Conservation (phyloP, 2,797 vertebrate species). For the Cynodonichthys magdalenae region DNA sequence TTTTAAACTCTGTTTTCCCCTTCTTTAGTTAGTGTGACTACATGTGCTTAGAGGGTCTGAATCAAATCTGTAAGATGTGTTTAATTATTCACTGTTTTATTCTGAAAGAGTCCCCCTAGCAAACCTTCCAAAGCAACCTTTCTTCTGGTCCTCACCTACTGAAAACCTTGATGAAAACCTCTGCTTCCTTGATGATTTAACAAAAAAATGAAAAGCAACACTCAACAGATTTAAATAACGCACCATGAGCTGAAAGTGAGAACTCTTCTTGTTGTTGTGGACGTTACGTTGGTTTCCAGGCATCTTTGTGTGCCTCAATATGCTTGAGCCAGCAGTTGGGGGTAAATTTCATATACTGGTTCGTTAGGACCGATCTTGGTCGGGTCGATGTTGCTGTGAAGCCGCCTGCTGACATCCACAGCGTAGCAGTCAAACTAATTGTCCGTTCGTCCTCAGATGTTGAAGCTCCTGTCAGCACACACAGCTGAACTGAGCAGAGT, state of each 20-base stretch:
- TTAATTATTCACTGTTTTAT: no score
- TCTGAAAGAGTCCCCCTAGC: no score
- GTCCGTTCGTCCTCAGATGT: constrained; percentile 41
- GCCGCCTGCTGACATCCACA: not conserved
- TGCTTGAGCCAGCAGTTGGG: no score
- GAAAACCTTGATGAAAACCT: no score
- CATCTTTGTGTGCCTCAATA: no score
- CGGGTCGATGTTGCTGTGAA: not conserved
- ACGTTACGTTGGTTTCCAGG: not conserved
- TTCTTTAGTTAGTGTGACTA: no score
- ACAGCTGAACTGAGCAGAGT: not conserved
- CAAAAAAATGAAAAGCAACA: not conserved
- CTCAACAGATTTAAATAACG: not conserved
- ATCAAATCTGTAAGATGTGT: no score
- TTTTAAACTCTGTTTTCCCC: no score
- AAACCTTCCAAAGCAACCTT: no score
- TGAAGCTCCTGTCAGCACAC: constrained; percentile 11
- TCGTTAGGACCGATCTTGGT: not conserved
- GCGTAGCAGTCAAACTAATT: constrained; percentile 33
- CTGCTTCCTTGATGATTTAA: no score
- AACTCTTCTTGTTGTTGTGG: not conserved
- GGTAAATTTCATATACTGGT: not conserved
- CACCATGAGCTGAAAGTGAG: not conserved
- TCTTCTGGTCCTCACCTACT: no score
- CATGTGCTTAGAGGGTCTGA: no score